These are phyloP conservation scores for Malacosoma neustria DNA, from an alignment of 2,888 invertebrate species.

Conservation along the genomic window DNA sequence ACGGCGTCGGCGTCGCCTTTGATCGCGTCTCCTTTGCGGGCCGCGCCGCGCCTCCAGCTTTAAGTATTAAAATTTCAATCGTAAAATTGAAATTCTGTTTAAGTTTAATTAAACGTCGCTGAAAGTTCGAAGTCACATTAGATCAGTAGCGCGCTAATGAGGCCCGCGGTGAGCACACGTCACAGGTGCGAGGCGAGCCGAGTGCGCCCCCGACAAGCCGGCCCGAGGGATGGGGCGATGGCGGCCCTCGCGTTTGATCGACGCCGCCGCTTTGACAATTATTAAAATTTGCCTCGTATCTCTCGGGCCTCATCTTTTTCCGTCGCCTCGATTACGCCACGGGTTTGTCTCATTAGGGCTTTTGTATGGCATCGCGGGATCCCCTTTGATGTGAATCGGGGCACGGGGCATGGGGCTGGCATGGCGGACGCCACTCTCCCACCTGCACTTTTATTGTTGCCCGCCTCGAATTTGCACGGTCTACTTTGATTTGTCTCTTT, in stretches of 20 bases:
- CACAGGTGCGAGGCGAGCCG: conserved; percentile 41
- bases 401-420: too few relatives aligned
- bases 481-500: conserved; percentile 63
- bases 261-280: conserved; percentile 76
- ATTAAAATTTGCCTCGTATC: conserved; percentile 76
- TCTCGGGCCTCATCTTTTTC: conserved; percentile 73
- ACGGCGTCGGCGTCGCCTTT: conserved; percentile 68
- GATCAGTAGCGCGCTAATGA: conserved; percentile 71
- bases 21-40: conserved; percentile 63
- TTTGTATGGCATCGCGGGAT: conserved; percentile 69
- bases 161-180: conserved; percentile 67
- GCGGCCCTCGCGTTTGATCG: conserved; percentile 66
- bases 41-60: conserved; percentile 54
- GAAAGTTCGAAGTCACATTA: conserved; percentile 67
- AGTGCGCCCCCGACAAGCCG: conserved; percentile 13
- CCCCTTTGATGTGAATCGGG: conserved; percentile 62
- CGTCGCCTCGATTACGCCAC: conserved; percentile 73
- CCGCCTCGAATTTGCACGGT: conserved; percentile 67
- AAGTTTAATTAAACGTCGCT: conserved; percentile 67
- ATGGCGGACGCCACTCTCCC: conserved; percentile 47
- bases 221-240: conserved; percentile 17
- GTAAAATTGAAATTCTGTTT: conserved; percentile 70
- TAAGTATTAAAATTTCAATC: conserved; percentile 69
- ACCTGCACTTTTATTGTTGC: conserved; percentile 73
- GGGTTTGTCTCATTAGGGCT: conserved; percentile 75